A percentile compares a stretch with the other conserved stretches of the same genome.
Conservation (phyloP, 2,113 vertebrate genomes). For the Percopsis transmontana region DNA sequence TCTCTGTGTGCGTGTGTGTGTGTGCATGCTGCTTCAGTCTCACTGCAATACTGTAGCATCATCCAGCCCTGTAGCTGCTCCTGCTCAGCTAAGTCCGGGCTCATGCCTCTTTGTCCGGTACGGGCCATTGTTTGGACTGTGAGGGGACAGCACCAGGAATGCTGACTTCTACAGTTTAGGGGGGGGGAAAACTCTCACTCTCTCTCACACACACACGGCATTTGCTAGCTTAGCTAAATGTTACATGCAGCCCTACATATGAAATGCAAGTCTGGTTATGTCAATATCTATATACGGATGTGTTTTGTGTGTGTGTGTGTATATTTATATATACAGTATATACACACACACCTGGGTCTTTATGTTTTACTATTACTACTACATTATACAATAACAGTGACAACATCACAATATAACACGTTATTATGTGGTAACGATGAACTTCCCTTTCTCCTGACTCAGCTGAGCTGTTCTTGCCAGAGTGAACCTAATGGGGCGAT, state of each 20-base stretch:
- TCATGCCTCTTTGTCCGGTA: conserved; percentile 64
- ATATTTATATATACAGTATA: too few species aligned
- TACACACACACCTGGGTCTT: too few species aligned
- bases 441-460: too few species aligned
- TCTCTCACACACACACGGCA: conserved; percentile 7
- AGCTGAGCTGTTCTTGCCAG: too few species aligned
- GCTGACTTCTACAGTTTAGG: conserved; percentile 72
- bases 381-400: too few species aligned
- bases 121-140: conserved; percentile 58
- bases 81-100: conserved; percentile 58
- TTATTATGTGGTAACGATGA: too few species aligned
- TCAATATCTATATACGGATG: conserved; percentile 49
- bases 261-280: conserved; percentile 44
- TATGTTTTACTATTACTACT: too few species aligned
- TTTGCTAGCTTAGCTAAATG: conserved; percentile 12
- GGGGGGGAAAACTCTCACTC: conserved; percentile 17
- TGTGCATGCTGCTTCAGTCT: background rate
- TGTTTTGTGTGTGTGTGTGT: conserved; percentile 59
- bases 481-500: too few species aligned
- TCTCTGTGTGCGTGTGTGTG: background rate
- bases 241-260: conserved; percentile 2
- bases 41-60: conserved; percentile 19
- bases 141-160: conserved; percentile 64
- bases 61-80: conserved; percentile 39
- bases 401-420: too few species aligned